phyloP scores from a whole-genome alignment of 2,888 invertebrate genomes.

The Diaphora mendica region DNA sequence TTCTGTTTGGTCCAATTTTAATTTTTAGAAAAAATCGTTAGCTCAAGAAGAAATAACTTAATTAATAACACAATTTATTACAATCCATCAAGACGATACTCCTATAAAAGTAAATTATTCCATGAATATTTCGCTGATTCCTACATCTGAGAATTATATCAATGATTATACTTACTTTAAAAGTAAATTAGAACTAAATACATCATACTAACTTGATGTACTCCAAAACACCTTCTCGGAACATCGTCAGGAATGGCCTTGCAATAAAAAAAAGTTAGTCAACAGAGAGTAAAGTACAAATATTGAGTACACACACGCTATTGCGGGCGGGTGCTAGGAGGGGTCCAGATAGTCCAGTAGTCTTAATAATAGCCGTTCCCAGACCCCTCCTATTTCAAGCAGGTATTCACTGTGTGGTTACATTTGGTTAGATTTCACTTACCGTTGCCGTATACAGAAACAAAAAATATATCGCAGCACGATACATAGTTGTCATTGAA shows the following conservation, averaged over 20 bases:
- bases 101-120: no score
- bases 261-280: neutral
- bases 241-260: neutral
- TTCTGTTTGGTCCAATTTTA: no score
- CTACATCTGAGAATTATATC: neutral
- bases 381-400: no score
- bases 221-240: neutral
- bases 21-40: no score
- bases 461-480: neutral
- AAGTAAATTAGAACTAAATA: neutral
- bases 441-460: neutral
- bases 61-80: no score
- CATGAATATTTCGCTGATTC: no score
- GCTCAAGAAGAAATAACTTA: no score
- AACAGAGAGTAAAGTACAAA: neutral
- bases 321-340: no score
- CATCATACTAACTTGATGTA: neutral
- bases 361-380: no score
- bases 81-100: no score
- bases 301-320: no score
- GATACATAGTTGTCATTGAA: neutral
- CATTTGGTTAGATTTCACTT: neutral
- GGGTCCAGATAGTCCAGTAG: no score
- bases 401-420: neutral
- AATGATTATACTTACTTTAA: neutral